phyloP scores from a whole-genome alignment of 2,113 vertebrate genomes.

The Serilophus lunatus region DNA sequence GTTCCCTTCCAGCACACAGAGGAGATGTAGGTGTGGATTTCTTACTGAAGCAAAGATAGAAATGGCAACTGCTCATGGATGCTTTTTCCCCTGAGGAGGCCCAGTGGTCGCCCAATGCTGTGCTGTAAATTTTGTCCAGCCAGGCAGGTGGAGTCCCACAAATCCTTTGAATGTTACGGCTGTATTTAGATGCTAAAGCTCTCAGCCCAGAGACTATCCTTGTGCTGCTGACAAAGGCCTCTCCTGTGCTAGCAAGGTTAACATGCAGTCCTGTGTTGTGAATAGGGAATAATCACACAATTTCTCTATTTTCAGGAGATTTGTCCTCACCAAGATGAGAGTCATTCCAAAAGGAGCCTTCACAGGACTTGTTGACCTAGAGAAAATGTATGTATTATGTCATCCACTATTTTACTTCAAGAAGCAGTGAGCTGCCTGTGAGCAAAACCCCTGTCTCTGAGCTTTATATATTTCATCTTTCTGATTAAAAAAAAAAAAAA shows the following conservation, averaged over 20 bases:
- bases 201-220: not conserved
- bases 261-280: rapidly evolving
- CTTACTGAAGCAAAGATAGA: not conserved
- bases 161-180: not conserved
- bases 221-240: not conserved
- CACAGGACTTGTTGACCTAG: slow-evolving; percentile 73
- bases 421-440: too few relatives aligned
- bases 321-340: slow-evolving; percentile 79
- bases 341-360: slow-evolving; percentile 78
- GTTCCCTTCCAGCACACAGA: not conserved
- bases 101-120: not conserved
- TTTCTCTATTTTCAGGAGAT: slow-evolving; percentile 76
- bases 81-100: not conserved
- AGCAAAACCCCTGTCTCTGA: not conserved
- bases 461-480: not conserved
- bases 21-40: not conserved
- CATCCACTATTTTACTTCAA: not conserved
- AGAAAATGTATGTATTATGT: slow-evolving; percentile 79
- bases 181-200: not conserved
- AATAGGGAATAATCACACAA: not conserved
- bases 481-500: not conserved
- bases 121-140: not conserved
- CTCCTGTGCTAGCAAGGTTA: not conserved
- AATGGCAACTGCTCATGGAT: not conserved
- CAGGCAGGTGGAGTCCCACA: not conserved